Evolutionary conservation across 2,888 invertebrate genomes (phyloP).

Genomic region (Desoria tigrina): DNA sequence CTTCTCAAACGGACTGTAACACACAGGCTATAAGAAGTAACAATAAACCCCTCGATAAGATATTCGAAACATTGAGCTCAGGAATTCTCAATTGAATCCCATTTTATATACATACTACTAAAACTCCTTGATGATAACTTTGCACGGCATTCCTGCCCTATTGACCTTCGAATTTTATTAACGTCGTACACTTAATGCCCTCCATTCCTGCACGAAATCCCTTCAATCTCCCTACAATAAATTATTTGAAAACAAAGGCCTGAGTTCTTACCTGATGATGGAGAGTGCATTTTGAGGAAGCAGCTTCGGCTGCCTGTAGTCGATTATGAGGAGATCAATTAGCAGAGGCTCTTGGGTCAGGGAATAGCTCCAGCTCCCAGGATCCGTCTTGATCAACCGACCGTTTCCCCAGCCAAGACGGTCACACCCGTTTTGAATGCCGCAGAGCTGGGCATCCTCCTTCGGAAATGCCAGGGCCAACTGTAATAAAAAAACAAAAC

Average conservation of each 20-base stretch:
- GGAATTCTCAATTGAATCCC: background rate
- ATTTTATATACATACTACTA: background rate
- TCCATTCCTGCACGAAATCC: no score
- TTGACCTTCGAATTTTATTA: no score
- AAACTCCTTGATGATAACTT: background rate
- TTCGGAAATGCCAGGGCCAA: slow-evolving; percentile 34
- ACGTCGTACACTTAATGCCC: no score
- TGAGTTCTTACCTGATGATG: slow-evolving; percentile 45
- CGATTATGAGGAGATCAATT: slow-evolving; percentile 52
- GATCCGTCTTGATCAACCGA: slow-evolving; percentile 40
- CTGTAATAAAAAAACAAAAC: no score
- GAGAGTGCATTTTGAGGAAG: slow-evolving; percentile 47
- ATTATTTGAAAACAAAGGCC: background rate
- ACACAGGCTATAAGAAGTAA: no score
- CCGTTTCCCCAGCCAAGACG: slow-evolving; percentile 46
- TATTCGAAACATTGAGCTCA: no score
- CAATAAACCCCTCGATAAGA: no score
- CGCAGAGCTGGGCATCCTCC: slow-evolving; percentile 47
- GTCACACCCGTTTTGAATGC: slow-evolving; percentile 44
- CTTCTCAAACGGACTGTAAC: no score
- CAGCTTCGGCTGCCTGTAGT: slow-evolving; percentile 51
- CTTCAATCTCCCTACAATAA: background rate
- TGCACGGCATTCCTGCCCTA: background rate
- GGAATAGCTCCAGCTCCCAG: slow-evolving; percentile 34
- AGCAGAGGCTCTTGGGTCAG: slow-evolving; percentile 31